These are phyloP conservation scores for Anastrepha obliqua DNA, from an alignment of 1,140 invertebrate genomes.

Conservation along the genomic window DNA sequence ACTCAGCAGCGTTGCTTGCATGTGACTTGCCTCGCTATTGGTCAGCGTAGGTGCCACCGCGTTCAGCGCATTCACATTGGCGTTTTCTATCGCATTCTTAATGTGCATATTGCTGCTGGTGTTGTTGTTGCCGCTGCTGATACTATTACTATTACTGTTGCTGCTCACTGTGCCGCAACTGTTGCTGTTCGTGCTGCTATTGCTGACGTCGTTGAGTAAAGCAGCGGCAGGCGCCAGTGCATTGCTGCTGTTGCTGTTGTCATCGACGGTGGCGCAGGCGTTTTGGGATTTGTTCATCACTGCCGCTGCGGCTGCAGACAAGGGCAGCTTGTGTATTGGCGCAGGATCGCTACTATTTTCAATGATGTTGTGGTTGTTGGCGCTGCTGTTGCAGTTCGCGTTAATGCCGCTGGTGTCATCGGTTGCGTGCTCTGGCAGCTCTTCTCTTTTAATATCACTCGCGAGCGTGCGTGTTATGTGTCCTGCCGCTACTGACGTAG, in stretches of 20 bases:
- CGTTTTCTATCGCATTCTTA: conserved; percentile 54
- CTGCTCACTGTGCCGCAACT: conserved; percentile 72
- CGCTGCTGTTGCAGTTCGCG: conserved; percentile 33
- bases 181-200: conserved; percentile 72
- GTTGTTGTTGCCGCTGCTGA: conserved; percentile 57
- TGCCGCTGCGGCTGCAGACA: not conserved
- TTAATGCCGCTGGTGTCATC: conserved; percentile 63
- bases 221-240: conserved; percentile 68
- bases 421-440: conserved; percentile 57
- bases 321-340: not conserved
- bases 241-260: conserved; percentile 70
- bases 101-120: conserved; percentile 50
- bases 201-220: conserved; percentile 72
- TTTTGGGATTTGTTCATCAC: not conserved
- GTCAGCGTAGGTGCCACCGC: conserved; percentile 12
- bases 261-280: conserved; percentile 62
- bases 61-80: not conserved
- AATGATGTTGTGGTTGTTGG: conserved; percentile 47
- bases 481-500: conserved; percentile 5
- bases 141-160: conserved; percentile 63
- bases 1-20: conserved; percentile 60
- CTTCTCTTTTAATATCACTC: conserved; percentile 7
- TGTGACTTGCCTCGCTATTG: conserved; percentile 56
- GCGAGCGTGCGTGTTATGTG: not conserved
- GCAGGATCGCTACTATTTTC: not conserved